Percentiles rank a stretch among this genome's conserved stretches.
Evolutionary conservation across 2,797 vertebrate species (phyloP).

Genomic region (Neopelma chrysocephalum): DNA sequence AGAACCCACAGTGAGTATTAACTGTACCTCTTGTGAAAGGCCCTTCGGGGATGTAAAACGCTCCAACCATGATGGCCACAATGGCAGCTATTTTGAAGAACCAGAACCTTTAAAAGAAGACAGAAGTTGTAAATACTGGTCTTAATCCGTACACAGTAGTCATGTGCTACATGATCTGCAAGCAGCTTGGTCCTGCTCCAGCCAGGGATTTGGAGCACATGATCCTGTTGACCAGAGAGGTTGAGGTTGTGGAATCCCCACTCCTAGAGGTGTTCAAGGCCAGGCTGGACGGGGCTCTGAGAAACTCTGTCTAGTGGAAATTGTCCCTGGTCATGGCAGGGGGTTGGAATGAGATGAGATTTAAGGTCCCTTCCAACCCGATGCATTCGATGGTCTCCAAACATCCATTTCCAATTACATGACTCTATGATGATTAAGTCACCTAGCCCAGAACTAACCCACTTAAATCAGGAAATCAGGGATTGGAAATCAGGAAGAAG

Average conservation of each 20-base stretch:
- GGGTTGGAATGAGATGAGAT: not conserved
- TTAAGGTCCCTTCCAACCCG: not conserved
- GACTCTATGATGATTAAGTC: not conserved
- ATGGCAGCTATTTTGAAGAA: constrained; percentile 91
- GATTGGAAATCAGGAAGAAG: not conserved
- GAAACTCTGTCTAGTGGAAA: not conserved
- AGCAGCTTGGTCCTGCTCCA: not conserved
- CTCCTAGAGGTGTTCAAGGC: not conserved
- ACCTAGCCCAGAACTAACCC: not conserved
- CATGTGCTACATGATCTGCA: not conserved
- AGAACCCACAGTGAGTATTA: not conserved
- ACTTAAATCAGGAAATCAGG: not conserved
- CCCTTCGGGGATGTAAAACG: constrained; percentile 92
- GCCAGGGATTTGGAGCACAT: not conserved
- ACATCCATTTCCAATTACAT: not conserved
- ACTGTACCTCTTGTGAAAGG: constrained; percentile 83
- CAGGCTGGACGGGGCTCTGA: not conserved
- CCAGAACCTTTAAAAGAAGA: constrained; percentile 86
- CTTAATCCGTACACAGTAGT: not conserved
- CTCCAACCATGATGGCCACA: constrained; percentile 86
- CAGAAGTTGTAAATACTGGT: not conserved
- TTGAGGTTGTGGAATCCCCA: not conserved
- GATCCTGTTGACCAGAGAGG: not conserved
- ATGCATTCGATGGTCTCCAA: not conserved
- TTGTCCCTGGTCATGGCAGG: not conserved